A percentile compares a stretch with the other conserved stretches of the same genome.
Evolutionary conservation across 2,888 invertebrate genomes (phyloP).

Genomic region (Papilio demoleus): DNA sequence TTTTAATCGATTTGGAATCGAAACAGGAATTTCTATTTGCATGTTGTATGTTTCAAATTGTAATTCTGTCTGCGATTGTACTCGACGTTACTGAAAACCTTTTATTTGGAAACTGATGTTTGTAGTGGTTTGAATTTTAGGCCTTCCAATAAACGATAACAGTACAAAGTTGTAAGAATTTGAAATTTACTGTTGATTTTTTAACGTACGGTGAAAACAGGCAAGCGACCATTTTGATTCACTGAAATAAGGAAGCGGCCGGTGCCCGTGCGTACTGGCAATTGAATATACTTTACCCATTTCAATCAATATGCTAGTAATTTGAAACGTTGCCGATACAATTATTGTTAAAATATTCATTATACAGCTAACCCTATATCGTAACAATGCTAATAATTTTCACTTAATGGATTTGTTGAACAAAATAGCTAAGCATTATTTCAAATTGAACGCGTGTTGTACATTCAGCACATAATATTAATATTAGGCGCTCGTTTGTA

Average conservation of each 20-base stretch:
- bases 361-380: too few species aligned
- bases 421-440: background rate
- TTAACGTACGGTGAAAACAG: too few species aligned
- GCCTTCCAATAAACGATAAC: background rate
- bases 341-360: too few species aligned
- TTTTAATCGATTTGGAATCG: background rate
- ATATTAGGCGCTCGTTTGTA: slow-evolving; percentile 1
- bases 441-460: slow-evolving; percentile 1
- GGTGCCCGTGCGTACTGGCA: too few species aligned
- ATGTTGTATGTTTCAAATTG: background rate
- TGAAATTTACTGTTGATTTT: too few species aligned
- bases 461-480: slow-evolving; percentile 8
- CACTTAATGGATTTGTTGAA: background rate
- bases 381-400: too few species aligned
- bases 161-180: background rate
- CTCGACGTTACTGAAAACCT: background rate
- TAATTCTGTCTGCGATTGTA: background rate
- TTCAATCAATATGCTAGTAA: too few species aligned
- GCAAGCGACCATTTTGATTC: too few species aligned
- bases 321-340: too few species aligned
- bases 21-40: background rate
- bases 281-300: too few species aligned
- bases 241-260: too few species aligned
- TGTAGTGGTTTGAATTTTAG: background rate
- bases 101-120: background rate